Evolutionary conservation across 30 jellyfish, hydroid and myxozoan genomes (phyloP).

Genomic region (Catostylus mosaicus): DNA sequence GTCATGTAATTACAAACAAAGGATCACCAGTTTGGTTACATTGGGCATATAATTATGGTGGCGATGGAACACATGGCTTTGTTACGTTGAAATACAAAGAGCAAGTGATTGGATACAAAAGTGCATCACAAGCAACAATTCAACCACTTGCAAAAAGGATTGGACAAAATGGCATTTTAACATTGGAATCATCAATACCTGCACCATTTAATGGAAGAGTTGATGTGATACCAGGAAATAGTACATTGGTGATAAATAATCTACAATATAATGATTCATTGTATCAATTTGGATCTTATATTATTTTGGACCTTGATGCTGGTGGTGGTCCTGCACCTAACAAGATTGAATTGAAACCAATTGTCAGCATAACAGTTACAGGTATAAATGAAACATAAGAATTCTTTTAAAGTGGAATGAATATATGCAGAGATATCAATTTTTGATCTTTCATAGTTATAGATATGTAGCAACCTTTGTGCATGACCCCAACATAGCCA

Average conservation of each 20-base stretch:
- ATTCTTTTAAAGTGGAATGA: too few relatives aligned
- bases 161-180: neutral
- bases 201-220: constrained; percentile 8
- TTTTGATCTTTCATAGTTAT: constrained; percentile 1
- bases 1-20: too few relatives aligned
- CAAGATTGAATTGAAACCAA: constrained; percentile 3
- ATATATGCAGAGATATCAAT: too few relatives aligned
- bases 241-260: constrained; percentile 7
- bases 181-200: neutral
- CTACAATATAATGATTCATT: constrained; percentile 8
- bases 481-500: too few relatives aligned
- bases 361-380: neutral
- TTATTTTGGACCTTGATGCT: neutral
- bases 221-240: neutral
- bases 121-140: neutral
- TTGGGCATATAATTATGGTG: constrained; percentile 18
- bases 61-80: neutral
- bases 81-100: neutral
- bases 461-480: too few relatives aligned
- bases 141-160: neutral
- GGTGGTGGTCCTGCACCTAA: neutral
- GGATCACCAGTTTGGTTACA: too few relatives aligned
- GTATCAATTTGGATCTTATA: constrained; percentile 5
- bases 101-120: constrained; percentile 1
- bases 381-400: too few relatives aligned